Percentiles rank a stretch among this genome's conserved stretches.
These are phyloP conservation scores for Pseudolaguvia tuberculata DNA, from an alignment of 2,113 vertebrate genomes.

Conservation along the genomic window DNA sequence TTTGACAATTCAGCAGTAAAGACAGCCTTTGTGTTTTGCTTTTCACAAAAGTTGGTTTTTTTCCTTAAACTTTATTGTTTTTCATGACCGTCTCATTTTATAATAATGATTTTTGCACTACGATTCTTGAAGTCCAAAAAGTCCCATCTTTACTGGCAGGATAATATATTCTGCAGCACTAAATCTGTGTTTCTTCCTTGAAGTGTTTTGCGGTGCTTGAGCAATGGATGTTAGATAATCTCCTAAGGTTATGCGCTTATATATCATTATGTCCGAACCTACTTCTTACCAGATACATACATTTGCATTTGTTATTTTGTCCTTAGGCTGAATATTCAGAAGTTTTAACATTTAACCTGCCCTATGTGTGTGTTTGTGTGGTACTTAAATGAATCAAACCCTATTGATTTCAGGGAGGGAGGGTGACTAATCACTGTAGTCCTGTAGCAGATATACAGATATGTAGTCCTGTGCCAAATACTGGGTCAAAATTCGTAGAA, in stretches of 20 bases:
- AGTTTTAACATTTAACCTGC: not conserved
- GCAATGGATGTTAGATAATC: slow-evolving; percentile 19
- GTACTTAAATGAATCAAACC: not conserved
- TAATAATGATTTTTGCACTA: not conserved
- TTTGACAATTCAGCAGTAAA: no score
- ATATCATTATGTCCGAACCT: slow-evolving; percentile 7
- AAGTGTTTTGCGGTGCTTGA: slow-evolving; percentile 12
- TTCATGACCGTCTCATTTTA: no score
- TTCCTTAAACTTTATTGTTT: no score
- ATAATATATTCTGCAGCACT: slow-evolving; percentile 6
- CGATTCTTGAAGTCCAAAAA: not conserved
- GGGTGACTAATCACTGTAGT: no score
- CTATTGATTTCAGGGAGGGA: not conserved
- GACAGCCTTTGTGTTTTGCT: no score
- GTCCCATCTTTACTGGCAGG: not conserved
- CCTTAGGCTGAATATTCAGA: not conserved
- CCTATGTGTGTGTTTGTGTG: no score
- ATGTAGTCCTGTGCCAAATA: not conserved
- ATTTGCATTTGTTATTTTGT: slow-evolving; percentile 1
- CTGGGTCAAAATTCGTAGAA: not conserved
- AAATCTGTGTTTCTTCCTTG: slow-evolving; percentile 6
- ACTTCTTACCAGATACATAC: slow-evolving; percentile 6
- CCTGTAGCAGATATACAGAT: not conserved
- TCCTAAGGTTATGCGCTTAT: slow-evolving; percentile 14
- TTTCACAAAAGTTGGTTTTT: no score